These are phyloP conservation scores for Myoxocephalus aenaeus DNA, from an alignment of 2,797 vertebrate genomes.

Conservation along the genomic window DNA sequence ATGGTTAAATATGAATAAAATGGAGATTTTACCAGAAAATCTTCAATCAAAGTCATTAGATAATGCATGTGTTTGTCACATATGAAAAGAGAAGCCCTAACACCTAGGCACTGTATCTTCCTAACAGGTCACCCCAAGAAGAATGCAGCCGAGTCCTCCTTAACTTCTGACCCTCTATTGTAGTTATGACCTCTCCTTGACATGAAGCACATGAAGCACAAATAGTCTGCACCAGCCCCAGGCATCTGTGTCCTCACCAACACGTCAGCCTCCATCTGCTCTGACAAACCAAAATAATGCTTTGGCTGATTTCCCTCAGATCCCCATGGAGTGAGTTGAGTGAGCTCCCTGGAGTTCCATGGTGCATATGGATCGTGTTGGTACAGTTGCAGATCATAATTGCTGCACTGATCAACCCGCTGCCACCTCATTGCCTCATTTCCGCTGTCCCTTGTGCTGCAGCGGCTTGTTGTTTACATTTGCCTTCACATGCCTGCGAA, in stretches of 20 bases:
- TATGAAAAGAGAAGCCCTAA: background rate
- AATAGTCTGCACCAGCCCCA: conserved; percentile 3
- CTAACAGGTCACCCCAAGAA: background rate
- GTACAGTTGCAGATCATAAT: conserved; percentile 16
- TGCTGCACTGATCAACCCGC: conserved; percentile 36
- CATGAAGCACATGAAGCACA: conserved; percentile 35
- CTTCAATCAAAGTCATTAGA: background rate
- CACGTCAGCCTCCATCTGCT: conserved; percentile 21
- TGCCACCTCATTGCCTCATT: conserved; percentile 19
- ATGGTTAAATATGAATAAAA: background rate
- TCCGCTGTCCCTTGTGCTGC: conserved; percentile 34
- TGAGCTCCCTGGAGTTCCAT: background rate
- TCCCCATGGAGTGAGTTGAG: background rate
- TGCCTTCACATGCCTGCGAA: conserved; percentile 52
- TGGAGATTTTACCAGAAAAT: background rate
- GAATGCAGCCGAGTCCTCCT: conserved; percentile 5
- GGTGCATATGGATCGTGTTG: background rate
- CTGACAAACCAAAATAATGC: conserved; percentile 29
- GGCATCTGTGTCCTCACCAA: conserved; percentile 8
- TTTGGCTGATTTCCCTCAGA: conserved; percentile 13
- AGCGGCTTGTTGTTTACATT: conserved; percentile 65
- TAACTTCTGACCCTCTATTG: conserved; percentile 30
- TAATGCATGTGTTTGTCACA: background rate
- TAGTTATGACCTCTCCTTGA: conserved; percentile 44
- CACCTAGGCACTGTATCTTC: background rate